Conservation (phyloP, 1,140 invertebrate species). For the Paramacrobiotus metropolitanus region DNA sequence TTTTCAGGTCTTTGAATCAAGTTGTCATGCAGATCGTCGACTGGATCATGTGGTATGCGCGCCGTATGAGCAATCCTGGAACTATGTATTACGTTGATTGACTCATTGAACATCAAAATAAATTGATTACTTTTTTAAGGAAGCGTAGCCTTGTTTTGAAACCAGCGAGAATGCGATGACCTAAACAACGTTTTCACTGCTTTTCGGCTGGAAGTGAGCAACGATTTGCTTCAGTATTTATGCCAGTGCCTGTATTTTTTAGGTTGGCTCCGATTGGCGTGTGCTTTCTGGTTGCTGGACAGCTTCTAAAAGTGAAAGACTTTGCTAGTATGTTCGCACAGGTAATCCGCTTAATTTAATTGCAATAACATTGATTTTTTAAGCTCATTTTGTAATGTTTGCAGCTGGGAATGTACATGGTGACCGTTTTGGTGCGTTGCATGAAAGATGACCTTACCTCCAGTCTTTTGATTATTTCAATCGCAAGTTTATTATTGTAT, state of each 20-base stretch:
- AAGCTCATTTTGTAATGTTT: background rate
- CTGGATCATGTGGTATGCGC: constrained; percentile 37
- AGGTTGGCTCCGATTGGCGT: constrained; percentile 48
- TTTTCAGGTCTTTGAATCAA: constrained; percentile 46
- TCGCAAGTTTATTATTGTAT: too few species aligned
- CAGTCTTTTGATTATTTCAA: too few species aligned
- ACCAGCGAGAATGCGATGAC: too few species aligned
- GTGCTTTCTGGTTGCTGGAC: constrained; percentile 36
- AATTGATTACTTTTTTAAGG: too few species aligned
- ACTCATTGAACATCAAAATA: too few species aligned
- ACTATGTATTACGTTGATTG: too few species aligned
- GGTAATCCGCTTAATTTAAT: background rate
- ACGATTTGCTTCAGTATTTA: background rate
- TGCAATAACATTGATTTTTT: too few species aligned
- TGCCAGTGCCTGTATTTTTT: constrained; percentile 7
- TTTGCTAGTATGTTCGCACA: constrained; percentile 23
- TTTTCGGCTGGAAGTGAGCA: too few species aligned
- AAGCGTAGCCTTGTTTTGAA: too few species aligned
- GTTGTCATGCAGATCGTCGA: constrained; percentile 64
- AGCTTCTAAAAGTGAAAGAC: constrained; percentile 30
- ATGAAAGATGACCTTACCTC: too few species aligned
- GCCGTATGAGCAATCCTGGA: too few species aligned
- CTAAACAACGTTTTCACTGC: too few species aligned
- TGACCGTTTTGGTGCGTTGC: constrained; percentile 22
- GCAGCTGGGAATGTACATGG: constrained; percentile 30